Conservation (phyloP, 2,888 invertebrate genomes). For the Campoplex capitator region DNA sequence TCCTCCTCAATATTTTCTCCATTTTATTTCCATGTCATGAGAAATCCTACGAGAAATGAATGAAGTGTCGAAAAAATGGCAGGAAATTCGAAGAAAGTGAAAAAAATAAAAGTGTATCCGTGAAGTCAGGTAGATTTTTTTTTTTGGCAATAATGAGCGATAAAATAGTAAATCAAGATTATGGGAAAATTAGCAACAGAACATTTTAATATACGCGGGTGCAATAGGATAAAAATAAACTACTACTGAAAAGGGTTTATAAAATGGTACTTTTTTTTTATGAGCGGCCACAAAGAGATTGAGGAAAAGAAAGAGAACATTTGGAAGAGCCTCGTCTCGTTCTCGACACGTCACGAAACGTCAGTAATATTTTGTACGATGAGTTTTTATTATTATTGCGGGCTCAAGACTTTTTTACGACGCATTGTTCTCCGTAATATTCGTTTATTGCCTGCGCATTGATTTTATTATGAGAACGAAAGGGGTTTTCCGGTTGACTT, state of each 20-base stretch:
- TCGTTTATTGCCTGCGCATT: slow-evolving; percentile 54
- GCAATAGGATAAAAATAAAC: slow-evolving; percentile 19
- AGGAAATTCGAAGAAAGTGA: background rate
- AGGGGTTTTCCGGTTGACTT: slow-evolving; percentile 46
- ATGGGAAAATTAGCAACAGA: slow-evolving; percentile 18
- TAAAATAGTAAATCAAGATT: slow-evolving; percentile 23
- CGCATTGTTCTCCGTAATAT: slow-evolving; percentile 52
- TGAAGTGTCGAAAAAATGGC: background rate
- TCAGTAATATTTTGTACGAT: background rate
- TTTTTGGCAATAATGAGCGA: background rate
- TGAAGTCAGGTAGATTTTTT: slow-evolving; percentile 8
- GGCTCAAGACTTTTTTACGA: slow-evolving; percentile 51
- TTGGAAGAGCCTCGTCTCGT: background rate
- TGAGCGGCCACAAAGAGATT: background rate
- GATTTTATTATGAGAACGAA: slow-evolving; percentile 49
- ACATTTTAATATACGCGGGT: background rate
- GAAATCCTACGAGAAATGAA: background rate
- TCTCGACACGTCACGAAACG: slow-evolving; percentile 19
- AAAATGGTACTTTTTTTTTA: slow-evolving; percentile 9
- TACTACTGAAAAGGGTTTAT: background rate
- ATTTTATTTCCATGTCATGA: background rate
- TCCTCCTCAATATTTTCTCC: background rate
- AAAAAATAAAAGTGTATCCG: background rate
- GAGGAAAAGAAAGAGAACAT: background rate
- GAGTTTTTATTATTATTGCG: slow-evolving; percentile 46